Percentiles rank a stretch among this genome's conserved stretches.
These are phyloP conservation scores for Strix uralensis DNA, from an alignment of 2,113 vertebrate genomes.

Conservation along the genomic window DNA sequence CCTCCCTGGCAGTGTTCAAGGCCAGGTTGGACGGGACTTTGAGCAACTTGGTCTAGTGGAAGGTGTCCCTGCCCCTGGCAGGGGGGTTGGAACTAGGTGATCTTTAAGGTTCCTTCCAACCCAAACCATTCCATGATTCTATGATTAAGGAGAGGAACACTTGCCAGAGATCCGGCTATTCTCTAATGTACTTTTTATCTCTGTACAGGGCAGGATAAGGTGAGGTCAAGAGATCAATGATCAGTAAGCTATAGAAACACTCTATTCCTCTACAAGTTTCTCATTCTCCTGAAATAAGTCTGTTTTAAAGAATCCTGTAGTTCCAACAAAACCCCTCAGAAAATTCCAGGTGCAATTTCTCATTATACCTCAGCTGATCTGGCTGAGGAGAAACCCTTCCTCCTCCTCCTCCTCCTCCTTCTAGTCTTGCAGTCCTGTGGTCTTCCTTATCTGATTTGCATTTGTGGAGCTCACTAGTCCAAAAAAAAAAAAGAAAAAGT, in stretches of 20 bases:
- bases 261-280: neutral
- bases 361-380: neutral
- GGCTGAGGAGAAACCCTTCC: neutral
- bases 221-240: neutral
- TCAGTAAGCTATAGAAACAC: neutral
- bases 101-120: too few species aligned
- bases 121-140: too few species aligned
- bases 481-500: fast-evolving
- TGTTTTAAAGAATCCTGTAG: neutral
- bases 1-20: too few species aligned
- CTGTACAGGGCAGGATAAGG: neutral
- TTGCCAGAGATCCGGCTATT: neutral
- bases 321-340: neutral
- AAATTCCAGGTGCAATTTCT: neutral
- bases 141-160: neutral
- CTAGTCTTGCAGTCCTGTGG: neutral
- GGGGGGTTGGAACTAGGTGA: too few species aligned
- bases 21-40: too few species aligned
- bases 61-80: too few species aligned
- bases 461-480: neutral
- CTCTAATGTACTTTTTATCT: neutral
- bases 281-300: neutral
- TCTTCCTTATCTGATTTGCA: neutral
- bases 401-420: neutral
- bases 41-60: too few species aligned